Percentiles rank a stretch among this genome's conserved stretches.
phyloP scores from a whole-genome alignment of 2,797 vertebrate species.

The Molossus alvarezi region DNA sequence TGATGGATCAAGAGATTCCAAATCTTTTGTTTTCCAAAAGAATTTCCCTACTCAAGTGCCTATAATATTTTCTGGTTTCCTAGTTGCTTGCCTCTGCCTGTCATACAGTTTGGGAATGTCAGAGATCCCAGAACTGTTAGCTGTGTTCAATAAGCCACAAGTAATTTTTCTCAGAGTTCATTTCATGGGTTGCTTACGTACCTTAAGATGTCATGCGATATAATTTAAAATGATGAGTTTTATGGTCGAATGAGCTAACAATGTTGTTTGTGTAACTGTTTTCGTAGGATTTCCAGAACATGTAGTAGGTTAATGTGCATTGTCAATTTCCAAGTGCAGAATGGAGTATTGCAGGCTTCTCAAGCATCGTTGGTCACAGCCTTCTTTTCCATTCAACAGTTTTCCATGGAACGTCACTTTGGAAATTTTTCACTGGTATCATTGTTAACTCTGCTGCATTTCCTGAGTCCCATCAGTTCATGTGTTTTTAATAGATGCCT shows the following conservation, averaged over 20 bases:
- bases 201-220: background rate
- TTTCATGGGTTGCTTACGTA: background rate
- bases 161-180: background rate
- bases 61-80: background rate
- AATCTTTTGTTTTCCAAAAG: background rate
- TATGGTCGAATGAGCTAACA: background rate
- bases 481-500: conserved; percentile 6
- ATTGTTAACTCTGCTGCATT: background rate
- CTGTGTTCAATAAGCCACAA: background rate
- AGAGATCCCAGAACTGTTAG: background rate
- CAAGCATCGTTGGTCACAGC: background rate
- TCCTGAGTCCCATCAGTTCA: background rate
- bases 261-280: background rate
- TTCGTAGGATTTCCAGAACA: conserved; percentile 47
- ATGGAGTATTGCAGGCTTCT: background rate
- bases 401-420: background rate
- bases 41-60: background rate
- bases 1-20: background rate
- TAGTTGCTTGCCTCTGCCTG: background rate
- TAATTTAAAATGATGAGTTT: conserved; percentile 43
- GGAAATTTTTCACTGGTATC: background rate
- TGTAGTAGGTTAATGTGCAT: background rate
- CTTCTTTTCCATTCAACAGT: background rate
- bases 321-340: background rate
- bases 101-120: background rate